phyloP scores from a whole-genome alignment of 2,888 invertebrate genomes.

The Troglohyphantes excavatus region DNA sequence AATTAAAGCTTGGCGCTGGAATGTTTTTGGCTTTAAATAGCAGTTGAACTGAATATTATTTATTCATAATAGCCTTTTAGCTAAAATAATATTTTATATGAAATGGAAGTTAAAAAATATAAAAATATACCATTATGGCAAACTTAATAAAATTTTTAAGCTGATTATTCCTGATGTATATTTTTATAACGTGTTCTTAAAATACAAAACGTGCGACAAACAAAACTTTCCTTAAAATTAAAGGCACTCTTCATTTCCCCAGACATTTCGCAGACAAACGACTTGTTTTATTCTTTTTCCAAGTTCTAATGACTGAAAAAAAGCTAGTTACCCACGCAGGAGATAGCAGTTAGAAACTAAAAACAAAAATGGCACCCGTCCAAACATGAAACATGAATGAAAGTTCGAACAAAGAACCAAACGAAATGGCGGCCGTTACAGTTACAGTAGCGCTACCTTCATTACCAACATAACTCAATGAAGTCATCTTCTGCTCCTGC shows the following conservation, averaged over 20 bases:
- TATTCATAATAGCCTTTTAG: too few relatives aligned
- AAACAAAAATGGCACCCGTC: slow-evolving; percentile 17
- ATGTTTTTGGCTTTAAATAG: too few relatives aligned
- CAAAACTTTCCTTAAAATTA: background rate
- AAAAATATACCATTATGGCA: too few relatives aligned
- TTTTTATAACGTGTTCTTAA: too few relatives aligned
- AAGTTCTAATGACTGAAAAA: background rate
- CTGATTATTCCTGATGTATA: too few relatives aligned
- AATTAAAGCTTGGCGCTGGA: too few relatives aligned
- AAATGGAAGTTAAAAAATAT: too few relatives aligned
- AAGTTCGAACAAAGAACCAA: background rate
- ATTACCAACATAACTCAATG: slow-evolving; percentile 70
- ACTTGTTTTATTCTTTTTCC: background rate
- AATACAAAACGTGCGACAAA: too few relatives aligned
- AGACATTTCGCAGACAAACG: slow-evolving; percentile 1
- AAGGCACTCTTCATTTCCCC: background rate
- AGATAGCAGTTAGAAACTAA: slow-evolving; percentile 23
- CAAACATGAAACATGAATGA: slow-evolving; percentile 22
- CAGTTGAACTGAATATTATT: too few relatives aligned
- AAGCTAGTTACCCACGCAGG: background rate
- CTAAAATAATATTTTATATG: too few relatives aligned
- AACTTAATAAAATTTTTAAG: too few relatives aligned
- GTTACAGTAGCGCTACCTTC: slow-evolving; percentile 36
- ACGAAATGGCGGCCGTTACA: background rate
- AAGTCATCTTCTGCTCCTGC: slow-evolving; percentile 46